These are phyloP conservation scores for Pandemis cinnamomeana DNA, from an alignment of 2,888 invertebrate species.

Conservation along the genomic window DNA sequence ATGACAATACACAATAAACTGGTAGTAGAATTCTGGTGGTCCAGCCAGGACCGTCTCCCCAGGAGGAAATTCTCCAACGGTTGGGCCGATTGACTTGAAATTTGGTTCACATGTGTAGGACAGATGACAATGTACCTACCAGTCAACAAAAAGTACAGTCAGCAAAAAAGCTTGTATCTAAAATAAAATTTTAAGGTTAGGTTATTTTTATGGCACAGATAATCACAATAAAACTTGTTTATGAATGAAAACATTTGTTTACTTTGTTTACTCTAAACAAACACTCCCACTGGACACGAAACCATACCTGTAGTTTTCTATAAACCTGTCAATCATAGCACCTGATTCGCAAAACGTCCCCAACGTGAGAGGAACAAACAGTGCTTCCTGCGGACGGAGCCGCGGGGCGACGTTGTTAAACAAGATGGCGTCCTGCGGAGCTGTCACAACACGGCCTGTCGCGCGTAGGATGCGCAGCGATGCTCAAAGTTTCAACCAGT, in stretches of 20 bases:
- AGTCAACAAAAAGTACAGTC: no score
- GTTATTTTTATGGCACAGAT: neutral
- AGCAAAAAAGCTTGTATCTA: no score
- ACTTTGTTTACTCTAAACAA: slow-evolving; percentile 13
- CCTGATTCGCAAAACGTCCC: slow-evolving; percentile 23
- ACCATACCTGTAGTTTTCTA: slow-evolving; percentile 1
- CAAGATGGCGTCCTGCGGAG: slow-evolving; percentile 64
- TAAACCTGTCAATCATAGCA: slow-evolving; percentile 31
- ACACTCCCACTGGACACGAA: neutral
- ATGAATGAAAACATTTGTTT: slow-evolving; percentile 9
- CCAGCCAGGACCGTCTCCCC: no score
- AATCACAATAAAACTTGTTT: neutral
- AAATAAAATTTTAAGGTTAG: no score
- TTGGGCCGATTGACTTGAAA: no score
- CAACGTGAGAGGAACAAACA: slow-evolving; percentile 37
- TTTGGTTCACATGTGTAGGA: no score
- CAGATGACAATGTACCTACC: no score
- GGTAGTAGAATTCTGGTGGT: no score
- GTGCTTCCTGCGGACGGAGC: slow-evolving; percentile 29
- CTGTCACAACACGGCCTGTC: slow-evolving; percentile 78
- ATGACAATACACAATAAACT: no score
- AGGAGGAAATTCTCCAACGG: no score
- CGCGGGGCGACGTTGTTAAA: slow-evolving; percentile 29
- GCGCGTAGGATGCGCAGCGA: slow-evolving; percentile 55
- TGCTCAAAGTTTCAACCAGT: slow-evolving; percentile 53